A percentile compares a stretch with the other conserved stretches of the same genome.
These are phyloP conservation scores for Zaprionus davidi DNA, from an alignment of 1,140 invertebrate genomes.

Conservation along the genomic window DNA sequence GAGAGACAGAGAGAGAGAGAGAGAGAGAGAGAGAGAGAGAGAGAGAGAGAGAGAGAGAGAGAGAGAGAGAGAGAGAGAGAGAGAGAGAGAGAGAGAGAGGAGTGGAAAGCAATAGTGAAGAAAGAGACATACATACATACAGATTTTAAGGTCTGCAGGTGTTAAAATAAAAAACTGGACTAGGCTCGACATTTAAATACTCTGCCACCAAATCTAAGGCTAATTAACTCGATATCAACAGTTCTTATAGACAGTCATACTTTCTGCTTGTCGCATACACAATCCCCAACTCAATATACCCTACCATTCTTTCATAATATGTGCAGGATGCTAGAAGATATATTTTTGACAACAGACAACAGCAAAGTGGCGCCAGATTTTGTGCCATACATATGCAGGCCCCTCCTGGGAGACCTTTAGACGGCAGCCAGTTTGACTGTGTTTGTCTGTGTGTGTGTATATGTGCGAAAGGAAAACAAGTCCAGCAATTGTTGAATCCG, in stretches of 20 bases:
- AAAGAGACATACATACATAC: too few species aligned
- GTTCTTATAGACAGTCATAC: not conserved
- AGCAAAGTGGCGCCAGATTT: slow-evolving; percentile 68
- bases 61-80: too few species aligned
- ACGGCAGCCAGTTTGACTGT: not conserved
- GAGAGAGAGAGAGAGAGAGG: too few species aligned
- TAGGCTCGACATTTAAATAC: too few species aligned
- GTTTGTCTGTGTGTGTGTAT: not conserved
- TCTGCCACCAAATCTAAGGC: too few species aligned
- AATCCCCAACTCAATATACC: not conserved
- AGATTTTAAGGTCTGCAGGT: too few species aligned
- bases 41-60: too few species aligned
- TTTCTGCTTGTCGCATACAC: not conserved
- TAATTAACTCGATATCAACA: too few species aligned
- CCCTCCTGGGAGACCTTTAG: not conserved
- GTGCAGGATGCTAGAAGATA: slow-evolving; percentile 21
- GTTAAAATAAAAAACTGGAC: too few species aligned
- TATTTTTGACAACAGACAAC: slow-evolving; percentile 67
- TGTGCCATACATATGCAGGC: slow-evolving; percentile 7
- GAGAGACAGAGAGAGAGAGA: too few species aligned
- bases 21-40: too few species aligned
- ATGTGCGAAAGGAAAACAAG: slow-evolving; percentile 1
- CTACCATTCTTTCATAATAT: not conserved
- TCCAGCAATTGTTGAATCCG: slow-evolving; percentile 25
- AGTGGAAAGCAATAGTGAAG: too few species aligned